Conservation (phyloP, 2,113 vertebrate genomes). For the Seriola aureovittata region DNA sequence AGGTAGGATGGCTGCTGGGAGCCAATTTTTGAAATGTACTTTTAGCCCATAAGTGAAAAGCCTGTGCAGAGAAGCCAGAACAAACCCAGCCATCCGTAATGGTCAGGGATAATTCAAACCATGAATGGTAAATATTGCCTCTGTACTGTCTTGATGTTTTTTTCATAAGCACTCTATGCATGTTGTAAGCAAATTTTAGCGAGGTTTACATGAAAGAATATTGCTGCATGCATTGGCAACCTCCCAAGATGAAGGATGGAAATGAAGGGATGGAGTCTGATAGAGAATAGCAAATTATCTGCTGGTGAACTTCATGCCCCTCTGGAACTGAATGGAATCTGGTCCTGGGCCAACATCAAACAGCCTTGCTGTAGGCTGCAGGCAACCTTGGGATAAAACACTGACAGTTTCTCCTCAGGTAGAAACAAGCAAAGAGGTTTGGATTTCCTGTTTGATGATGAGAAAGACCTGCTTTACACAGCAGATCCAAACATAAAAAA, state of each 20-base stretch:
- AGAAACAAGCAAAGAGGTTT: slow-evolving; percentile 55
- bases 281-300: slow-evolving; percentile 76
- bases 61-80: neutral
- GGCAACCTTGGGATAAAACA: slow-evolving; percentile 72
- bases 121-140: slow-evolving; percentile 26
- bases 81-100: neutral
- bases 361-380: slow-evolving; percentile 67
- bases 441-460: slow-evolving; percentile 63
- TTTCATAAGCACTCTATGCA: neutral
- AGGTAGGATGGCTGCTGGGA: neutral
- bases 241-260: slow-evolving; percentile 36
- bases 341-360: slow-evolving; percentile 78
- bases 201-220: slow-evolving; percentile 41
- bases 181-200: slow-evolving; percentile 14
- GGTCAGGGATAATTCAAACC: slow-evolving; percentile 6
- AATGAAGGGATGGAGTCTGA: slow-evolving; percentile 63
- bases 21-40: slow-evolving; percentile 21
- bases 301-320: slow-evolving; percentile 69
- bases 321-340: slow-evolving; percentile 65
- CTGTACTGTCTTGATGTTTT: slow-evolving; percentile 1
- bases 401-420: slow-evolving; percentile 60
- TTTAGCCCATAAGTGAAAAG: slow-evolving; percentile 6
- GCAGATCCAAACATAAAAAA: slow-evolving; percentile 21
- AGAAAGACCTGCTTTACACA: slow-evolving; percentile 41
- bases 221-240: slow-evolving; percentile 20